These are phyloP conservation scores for Meandrina meandrites DNA, from an alignment of 92 coral and sea anemone genomes.

Conservation along the genomic window DNA sequence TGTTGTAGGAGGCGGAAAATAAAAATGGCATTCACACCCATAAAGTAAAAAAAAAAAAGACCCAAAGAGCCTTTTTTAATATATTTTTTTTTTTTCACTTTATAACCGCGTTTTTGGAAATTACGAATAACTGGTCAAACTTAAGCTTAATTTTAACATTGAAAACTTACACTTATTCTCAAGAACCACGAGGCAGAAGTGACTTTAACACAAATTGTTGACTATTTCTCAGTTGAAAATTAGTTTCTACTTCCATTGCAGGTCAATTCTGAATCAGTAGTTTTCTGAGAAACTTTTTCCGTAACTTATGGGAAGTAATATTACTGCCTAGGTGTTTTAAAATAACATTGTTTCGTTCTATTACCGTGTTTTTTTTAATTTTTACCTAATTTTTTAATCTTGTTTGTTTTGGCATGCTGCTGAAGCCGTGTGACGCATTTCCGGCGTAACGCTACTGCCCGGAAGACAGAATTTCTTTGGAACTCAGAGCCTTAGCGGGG, in stretches of 20 bases:
- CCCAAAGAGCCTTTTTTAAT: not conserved
- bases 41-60: not conserved
- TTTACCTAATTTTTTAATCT: not conserved
- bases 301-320: too few species aligned
- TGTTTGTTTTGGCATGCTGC: not conserved
- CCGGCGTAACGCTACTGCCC: not conserved
- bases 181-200: not conserved
- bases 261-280: not conserved
- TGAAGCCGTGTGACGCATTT: not conserved
- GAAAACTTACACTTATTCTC: not conserved
- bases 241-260: too few species aligned
- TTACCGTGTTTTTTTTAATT: too few species aligned
- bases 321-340: not conserved
- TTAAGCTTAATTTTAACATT: too few species aligned
- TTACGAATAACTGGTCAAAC: not conserved
- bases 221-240: too few species aligned
- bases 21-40: not conserved
- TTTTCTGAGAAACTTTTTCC: not conserved
- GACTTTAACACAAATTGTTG: too few species aligned
- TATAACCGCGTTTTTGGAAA: too few species aligned
- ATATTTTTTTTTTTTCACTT: not conserved
- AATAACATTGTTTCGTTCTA: too few species aligned
- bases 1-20: not conserved
- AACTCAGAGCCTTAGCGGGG: too few species aligned
- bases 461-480: too few species aligned